phyloP scores from a whole-genome alignment of 2,797 vertebrate genomes.

The Nothura maculosa region DNA sequence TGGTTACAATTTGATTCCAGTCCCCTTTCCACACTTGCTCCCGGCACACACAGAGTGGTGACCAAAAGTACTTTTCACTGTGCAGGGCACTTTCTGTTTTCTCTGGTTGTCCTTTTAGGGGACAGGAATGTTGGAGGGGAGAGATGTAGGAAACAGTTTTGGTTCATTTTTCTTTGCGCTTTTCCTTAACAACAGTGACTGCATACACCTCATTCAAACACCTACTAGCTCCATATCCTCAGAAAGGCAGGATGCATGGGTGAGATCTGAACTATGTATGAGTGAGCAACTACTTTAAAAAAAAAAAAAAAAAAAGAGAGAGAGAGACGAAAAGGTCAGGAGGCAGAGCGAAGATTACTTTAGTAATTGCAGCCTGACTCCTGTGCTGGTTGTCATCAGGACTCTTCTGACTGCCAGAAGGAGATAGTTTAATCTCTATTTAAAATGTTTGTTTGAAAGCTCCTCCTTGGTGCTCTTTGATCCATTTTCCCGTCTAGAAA shows the following conservation, averaged over 20 bases:
- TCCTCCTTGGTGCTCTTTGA: background rate
- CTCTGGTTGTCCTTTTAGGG: background rate
- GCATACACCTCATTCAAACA: background rate
- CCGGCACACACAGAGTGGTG: background rate
- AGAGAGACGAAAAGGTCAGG: too few relatives aligned
- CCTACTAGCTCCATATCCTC: accelerated
- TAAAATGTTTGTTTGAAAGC: conserved; percentile 1
- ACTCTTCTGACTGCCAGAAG: background rate
- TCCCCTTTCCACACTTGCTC: background rate
- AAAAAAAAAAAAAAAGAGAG: background rate
- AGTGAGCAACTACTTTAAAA: background rate
- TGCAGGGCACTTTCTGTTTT: background rate
- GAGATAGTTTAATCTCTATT: background rate
- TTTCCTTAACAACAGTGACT: background rate
- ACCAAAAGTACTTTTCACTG: background rate
- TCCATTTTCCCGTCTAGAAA: background rate
- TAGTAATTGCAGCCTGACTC: background rate
- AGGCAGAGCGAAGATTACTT: background rate
- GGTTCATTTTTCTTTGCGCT: background rate
- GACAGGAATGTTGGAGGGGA: background rate
- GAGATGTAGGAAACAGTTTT: background rate
- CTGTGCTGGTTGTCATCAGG: background rate
- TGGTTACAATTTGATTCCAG: background rate
- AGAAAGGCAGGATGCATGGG: background rate
- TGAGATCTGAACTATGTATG: background rate